phyloP scores from a whole-genome alignment of 2,888 invertebrate genomes.

The Cancer borealis region DNA sequence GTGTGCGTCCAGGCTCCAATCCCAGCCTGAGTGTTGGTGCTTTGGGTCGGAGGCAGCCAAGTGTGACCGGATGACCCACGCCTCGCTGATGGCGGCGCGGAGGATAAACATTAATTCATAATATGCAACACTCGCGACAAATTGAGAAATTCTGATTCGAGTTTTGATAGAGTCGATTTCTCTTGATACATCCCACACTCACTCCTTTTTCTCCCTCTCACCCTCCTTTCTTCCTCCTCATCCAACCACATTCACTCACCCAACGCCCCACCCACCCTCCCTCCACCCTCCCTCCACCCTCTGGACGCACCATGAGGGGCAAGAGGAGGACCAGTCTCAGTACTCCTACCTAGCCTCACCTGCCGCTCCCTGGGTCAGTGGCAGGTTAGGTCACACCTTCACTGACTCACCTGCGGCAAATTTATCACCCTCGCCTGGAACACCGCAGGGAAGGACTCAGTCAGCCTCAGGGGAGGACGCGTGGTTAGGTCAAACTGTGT shows the following conservation, averaged over 20 bases:
- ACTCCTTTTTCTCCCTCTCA: not conserved
- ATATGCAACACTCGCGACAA: slow-evolving; percentile 40
- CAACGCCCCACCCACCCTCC: not conserved
- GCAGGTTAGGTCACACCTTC: slow-evolving; percentile 38
- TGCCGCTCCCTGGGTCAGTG: slow-evolving; percentile 24
- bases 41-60: slow-evolving; percentile 31
- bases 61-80: slow-evolving; percentile 8
- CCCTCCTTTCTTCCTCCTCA: not conserved
- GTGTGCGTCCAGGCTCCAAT: not conserved
- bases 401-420: not conserved
- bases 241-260: not conserved
- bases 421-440: not conserved
- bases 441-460: not conserved
- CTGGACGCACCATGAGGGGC: not conserved
- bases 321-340: not conserved
- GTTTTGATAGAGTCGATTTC: slow-evolving; percentile 18
- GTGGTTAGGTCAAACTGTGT: not conserved
- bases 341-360: slow-evolving; percentile 13
- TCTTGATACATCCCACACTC: slow-evolving; percentile 18
- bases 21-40: not conserved
- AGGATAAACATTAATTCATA: slow-evolving; percentile 34
- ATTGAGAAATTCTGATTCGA: slow-evolving; percentile 34
- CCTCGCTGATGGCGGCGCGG: slow-evolving; percentile 18
- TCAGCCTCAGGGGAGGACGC: slow-evolving; percentile 26
- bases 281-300: not conserved